Percentiles rank a stretch among this genome's conserved stretches.
These are phyloP conservation scores for Protosalanx chinensis DNA, from an alignment of 2,797 vertebrate species.

Conservation along the genomic window DNA sequence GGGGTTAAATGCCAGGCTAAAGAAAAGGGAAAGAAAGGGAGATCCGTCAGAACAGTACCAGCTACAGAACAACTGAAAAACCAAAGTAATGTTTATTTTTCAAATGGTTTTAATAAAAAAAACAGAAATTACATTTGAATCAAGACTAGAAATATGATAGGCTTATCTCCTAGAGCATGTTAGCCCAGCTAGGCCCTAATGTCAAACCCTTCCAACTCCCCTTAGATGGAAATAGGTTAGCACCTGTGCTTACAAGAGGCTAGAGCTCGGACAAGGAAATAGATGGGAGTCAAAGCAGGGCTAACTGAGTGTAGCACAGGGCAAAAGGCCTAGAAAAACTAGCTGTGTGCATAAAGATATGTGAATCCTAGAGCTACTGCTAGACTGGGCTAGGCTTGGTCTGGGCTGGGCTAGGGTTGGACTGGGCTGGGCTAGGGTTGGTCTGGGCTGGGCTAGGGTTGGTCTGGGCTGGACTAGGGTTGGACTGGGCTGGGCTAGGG, in stretches of 20 bases:
- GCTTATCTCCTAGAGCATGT: not conserved
- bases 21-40: slow-evolving; percentile 30
- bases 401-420: too few species aligned
- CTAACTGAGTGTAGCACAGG: too few species aligned
- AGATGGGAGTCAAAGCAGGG: not conserved
- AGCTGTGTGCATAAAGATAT: too few species aligned
- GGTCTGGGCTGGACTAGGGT: too few species aligned
- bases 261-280: not conserved
- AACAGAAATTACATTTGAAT: not conserved
- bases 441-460: too few species aligned
- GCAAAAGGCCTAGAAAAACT: too few species aligned
- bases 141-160: not conserved
- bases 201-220: not conserved
- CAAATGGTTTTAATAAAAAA: not conserved
- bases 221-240: not conserved
- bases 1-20: not conserved
- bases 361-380: too few species aligned
- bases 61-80: not conserved
- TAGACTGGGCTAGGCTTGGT: too few species aligned
- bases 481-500: too few species aligned
- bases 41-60: slow-evolving; percentile 16
- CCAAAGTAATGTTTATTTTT: not conserved
- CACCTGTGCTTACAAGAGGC: not conserved
- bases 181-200: not conserved
- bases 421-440: too few species aligned